Evolutionary conservation across 2,113 vertebrate genomes (phyloP).

Genomic region (Sander lucioperca): DNA sequence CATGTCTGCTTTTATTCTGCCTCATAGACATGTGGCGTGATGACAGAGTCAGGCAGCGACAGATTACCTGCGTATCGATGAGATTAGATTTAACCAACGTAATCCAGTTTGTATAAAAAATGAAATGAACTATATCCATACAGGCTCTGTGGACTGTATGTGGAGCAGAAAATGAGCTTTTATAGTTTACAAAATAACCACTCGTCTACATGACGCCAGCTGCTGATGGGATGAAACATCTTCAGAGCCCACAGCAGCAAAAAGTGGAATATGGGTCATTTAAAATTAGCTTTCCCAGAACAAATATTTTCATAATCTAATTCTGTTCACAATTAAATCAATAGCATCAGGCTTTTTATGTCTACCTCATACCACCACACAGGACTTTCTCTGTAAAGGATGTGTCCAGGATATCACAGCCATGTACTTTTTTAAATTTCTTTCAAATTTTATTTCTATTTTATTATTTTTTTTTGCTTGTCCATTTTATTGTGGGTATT

Average conservation of each 20-base stretch:
- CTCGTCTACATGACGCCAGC: not conserved
- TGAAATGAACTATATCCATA: not conserved
- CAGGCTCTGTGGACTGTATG: not conserved
- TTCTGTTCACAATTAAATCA: not conserved
- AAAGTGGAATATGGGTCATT: conserved; percentile 37
- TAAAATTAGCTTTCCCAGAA: conserved; percentile 26
- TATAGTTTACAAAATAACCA: not conserved
- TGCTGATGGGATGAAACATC: conserved; percentile 7
- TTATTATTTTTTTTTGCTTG: too few species aligned
- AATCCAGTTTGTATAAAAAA: not conserved
- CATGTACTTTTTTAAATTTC: too few species aligned
- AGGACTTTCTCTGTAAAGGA: not conserved
- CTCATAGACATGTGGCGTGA: not conserved
- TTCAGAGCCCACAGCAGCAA: conserved; percentile 11
- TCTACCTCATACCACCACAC: not conserved
- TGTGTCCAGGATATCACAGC: not conserved
- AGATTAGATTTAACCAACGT: not conserved
- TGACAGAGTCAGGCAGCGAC: not conserved
- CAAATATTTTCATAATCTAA: not conserved
- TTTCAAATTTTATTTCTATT: too few species aligned
- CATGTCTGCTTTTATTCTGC: not conserved
- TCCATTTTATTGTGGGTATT: too few species aligned
- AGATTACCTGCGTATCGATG: conserved; percentile 17
- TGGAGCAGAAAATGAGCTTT: not conserved
- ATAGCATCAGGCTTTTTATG: not conserved